Base-by-base conservation (phyloP, 2,797 vertebrate species). In the Sitta carolinensis region DNA sequence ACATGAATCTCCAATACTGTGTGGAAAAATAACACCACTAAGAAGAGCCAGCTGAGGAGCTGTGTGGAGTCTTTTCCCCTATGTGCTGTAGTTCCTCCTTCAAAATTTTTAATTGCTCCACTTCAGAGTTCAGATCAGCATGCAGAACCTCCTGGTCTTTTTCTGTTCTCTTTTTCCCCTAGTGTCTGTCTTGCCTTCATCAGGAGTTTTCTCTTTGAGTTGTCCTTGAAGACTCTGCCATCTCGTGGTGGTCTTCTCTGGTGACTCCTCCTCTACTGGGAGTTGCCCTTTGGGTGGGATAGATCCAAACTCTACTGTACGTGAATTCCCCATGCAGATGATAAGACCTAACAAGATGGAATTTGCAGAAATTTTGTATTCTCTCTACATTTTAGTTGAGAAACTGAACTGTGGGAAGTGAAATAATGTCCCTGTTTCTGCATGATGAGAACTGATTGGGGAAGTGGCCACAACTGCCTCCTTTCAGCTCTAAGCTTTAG, bases 141-240 rank as follows among this genome's bases (percentile, higher is more conserved):
- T 66, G 30, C 17, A 27, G 87, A 81, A 32, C 6, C 5, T 68
- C 8, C 32, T 47, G 11, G 4, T 23, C 4, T 88, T 45, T 68
- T 48, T 51, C 54, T 52, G 17, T 51, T 66, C 55, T 66, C 1
- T 0, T 76, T 91, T 43, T 66, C 23, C 26, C 21, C 19, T 36
- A 11, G 7, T 14, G 18, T n/a, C 21, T 45, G 10, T 26, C 42
- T 72, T 84, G n/a, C 29, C 43, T 61, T 72, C 52, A n/a, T 19
- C 17, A 32, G 57, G 40, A 18, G 5, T 18, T 52, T 38, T 83
- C 30, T 34, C 23, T 15, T 12, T 58, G 30, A 48, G 15, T 40
- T 81, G 78, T 79, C 45, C 63, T 87, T 82, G 89, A 85, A 80
- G 45, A 83, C 38, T 89, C 59, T 92, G 81, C 81, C 70, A 73